Evolutionary conservation across 2,797 vertebrate genomes (phyloP).

Genomic region (Schizopygopsis malacanthus): DNA sequence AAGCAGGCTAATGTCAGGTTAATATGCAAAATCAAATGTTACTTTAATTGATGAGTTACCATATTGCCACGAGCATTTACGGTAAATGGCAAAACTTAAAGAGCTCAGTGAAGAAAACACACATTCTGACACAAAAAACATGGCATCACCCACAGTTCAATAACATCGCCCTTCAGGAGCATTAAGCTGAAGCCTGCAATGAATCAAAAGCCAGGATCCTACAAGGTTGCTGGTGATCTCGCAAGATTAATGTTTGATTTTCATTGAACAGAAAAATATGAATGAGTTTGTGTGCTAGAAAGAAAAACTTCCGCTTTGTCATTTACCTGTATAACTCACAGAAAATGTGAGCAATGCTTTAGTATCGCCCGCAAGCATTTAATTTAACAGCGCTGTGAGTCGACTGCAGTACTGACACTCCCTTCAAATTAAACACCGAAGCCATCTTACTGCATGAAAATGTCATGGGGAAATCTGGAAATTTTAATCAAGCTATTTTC

Average conservation of each 20-base stretch:
- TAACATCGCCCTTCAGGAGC: constrained; percentile 56
- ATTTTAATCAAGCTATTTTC: constrained; percentile 52
- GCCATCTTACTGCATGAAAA: constrained; percentile 40
- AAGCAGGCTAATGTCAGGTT: background rate
- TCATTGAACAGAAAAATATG: background rate
- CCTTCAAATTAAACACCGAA: constrained; percentile 40
- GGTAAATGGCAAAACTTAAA: constrained; percentile 59
- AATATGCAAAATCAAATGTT: background rate
- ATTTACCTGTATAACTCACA: constrained; percentile 53
- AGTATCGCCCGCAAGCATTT: constrained; percentile 29
- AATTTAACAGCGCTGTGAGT: constrained; percentile 39
- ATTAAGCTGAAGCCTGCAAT: constrained; percentile 49
- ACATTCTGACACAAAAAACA: constrained; percentile 43
- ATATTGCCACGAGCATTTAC: constrained; percentile 38
- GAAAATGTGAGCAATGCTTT: constrained; percentile 43
- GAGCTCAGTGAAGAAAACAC: constrained; percentile 31
- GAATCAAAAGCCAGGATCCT: constrained; percentile 56
- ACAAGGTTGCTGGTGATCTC: constrained; percentile 47
- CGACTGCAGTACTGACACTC: constrained; percentile 20
- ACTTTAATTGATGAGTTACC: background rate
- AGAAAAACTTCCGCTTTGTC: constrained; percentile 24
- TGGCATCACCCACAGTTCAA: constrained; percentile 21
- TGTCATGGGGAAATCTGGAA: constrained; percentile 26
- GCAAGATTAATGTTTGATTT: constrained; percentile 52
- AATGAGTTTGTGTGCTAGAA: background rate